A percentile compares a stretch with the other conserved stretches of the same genome.
These are phyloP conservation scores for Ophraella communa DNA, from an alignment of 2,888 invertebrate species.

Conservation along the genomic window DNA sequence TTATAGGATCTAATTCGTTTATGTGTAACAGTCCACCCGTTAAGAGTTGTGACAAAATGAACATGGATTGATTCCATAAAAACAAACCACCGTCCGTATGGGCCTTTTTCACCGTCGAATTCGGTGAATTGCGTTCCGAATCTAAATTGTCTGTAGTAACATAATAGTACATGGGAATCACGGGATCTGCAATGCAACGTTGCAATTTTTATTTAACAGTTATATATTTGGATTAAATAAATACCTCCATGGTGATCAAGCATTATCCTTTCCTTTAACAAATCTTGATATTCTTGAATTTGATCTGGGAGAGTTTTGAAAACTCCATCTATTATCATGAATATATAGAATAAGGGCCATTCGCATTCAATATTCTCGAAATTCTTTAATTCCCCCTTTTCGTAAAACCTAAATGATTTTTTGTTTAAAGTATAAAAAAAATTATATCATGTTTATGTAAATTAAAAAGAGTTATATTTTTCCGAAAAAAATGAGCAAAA, in stretches of 20 bases:
- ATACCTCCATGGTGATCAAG: constrained; percentile 82
- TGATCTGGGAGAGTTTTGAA: constrained; percentile 87
- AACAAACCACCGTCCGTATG: constrained; percentile 70
- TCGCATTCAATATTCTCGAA: constrained; percentile 97
- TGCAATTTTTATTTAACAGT: background rate
- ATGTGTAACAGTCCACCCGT: constrained; percentile 89
- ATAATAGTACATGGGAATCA: constrained; percentile 94
- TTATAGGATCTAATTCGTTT: constrained; percentile 94
- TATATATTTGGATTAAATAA: constrained; percentile 21
- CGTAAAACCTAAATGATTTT: constrained; percentile 82
- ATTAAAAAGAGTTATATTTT: too few relatives aligned
- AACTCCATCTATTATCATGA: constrained; percentile 95
- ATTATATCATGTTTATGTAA: too few relatives aligned
- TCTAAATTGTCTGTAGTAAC: constrained; percentile 78
- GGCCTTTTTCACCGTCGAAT: constrained; percentile 48
- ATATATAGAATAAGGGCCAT: constrained; percentile 96
- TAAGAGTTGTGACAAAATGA: constrained; percentile 90
- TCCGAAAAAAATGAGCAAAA: too few relatives aligned
- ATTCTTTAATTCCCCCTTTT: constrained; percentile 90
- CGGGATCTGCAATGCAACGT: constrained; percentile 72
- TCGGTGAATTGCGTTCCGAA: constrained; percentile 73
- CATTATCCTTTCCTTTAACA: constrained; percentile 81
- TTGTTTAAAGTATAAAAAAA: too few relatives aligned
- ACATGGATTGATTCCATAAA: constrained; percentile 96
- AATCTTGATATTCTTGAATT: constrained; percentile 88